Evolutionary conservation across 2,797 vertebrate species (phyloP).

Genomic region (Steatocranus sp.): DNA sequence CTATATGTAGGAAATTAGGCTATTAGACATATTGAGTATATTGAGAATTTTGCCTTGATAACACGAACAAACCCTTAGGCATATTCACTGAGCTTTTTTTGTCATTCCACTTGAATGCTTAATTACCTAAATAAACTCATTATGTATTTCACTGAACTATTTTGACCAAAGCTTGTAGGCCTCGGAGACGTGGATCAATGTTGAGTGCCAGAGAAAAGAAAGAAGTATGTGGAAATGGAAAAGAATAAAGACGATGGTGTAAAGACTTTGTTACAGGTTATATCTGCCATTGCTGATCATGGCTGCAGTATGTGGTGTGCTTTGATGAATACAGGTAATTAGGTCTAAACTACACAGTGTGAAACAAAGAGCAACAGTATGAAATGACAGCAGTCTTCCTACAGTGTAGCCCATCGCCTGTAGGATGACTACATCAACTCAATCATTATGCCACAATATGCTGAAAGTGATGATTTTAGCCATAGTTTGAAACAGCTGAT

Average conservation of each 20-base stretch:
- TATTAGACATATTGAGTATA: slow-evolving; percentile 56
- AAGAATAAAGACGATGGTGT: background rate
- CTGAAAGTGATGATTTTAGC: slow-evolving; percentile 23
- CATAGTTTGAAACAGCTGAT: slow-evolving; percentile 31
- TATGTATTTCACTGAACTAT: slow-evolving; percentile 74
- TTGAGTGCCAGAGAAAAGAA: slow-evolving; percentile 21
- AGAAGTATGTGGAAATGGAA: slow-evolving; percentile 2
- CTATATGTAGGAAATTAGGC: slow-evolving; percentile 16
- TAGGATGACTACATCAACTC: slow-evolving; percentile 38
- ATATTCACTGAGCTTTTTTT: slow-evolving; percentile 57
- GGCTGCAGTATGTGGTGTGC: background rate
- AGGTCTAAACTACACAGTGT: background rate
- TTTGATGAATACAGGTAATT: background rate
- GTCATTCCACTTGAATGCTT: slow-evolving; percentile 75
- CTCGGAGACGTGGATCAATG: slow-evolving; percentile 47
- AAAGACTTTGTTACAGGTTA: background rate
- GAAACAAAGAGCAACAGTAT: background rate
- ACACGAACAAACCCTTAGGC: slow-evolving; percentile 64
- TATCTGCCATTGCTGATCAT: background rate
- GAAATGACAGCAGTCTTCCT: slow-evolving; percentile 17
- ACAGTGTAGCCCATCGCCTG: background rate
- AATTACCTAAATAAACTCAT: slow-evolving; percentile 81
- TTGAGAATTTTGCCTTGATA: slow-evolving; percentile 53
- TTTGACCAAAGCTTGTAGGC: slow-evolving; percentile 69
- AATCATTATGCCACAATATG: slow-evolving; percentile 6